Evolutionary conservation across 2,888 invertebrate genomes (phyloP), one percentile per base, ranked within the genome.

Genomic region (Metacarcinus magister): DNA sequence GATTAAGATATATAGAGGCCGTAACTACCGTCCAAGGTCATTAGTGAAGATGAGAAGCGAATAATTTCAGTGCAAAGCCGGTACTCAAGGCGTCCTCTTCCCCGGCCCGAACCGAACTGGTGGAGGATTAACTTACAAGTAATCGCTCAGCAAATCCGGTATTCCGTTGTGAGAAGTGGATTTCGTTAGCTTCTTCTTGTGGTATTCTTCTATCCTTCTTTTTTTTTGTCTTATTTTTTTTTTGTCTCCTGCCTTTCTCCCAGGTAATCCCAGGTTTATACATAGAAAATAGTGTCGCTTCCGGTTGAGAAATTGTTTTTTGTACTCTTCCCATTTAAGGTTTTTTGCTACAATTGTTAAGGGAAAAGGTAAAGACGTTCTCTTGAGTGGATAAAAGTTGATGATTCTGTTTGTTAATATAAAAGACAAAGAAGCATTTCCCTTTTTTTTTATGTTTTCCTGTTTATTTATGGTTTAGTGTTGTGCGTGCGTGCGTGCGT

Each of bases 1-100:
- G 82, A 82, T 82, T 82, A 82, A 82, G 82, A 82, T 82, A 32
- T 82, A 82, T 82, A 82, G 82, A 32, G 5, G 82, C 32, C 32
- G 82, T 82, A 82, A 82, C 28, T 82, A 82, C 28, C 82, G 82
- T 82, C 28, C 82, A 32, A 32, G 82, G 82, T 82, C 32, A 32
- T 82, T 82, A 32, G 32, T 32, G 82, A 82, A 82, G 82, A 82
- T 82, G 82, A 82, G 82, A 82, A 32, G 82, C 82, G 32, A 82
- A 82, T 82, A 82, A 82, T 82, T 82, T 4, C 32, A 82, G 82
- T 82, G 32, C 82, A 82, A 82, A 82, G 82, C 32, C 82, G 28
- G 82, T 82, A 32, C 28, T 82, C 82, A 28, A 0, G 32, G 2
- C 28, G 5, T 82, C 82, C 82, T 82, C 28, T 82, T 82, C 82